phyloP scores from a whole-genome alignment of 2,888 invertebrate genomes.

The Crematogaster levior region DNA sequence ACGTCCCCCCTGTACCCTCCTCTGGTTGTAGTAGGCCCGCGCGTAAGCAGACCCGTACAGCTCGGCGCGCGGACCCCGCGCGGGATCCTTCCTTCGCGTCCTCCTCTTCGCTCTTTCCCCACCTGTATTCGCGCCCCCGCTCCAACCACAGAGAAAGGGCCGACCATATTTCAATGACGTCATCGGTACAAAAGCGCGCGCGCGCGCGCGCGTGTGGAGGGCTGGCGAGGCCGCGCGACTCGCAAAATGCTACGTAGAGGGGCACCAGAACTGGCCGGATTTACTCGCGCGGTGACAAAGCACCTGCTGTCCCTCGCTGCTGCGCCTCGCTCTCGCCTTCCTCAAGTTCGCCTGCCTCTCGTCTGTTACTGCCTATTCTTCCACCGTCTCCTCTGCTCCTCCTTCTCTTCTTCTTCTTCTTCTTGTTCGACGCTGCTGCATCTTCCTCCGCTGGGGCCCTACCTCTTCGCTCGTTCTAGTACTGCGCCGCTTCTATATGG shows the following conservation, averaged over 20 bases:
- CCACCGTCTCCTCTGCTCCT: slow-evolving; percentile 81
- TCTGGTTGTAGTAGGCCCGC: slow-evolving; percentile 66
- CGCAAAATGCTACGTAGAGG: slow-evolving; percentile 71
- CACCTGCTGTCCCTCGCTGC: slow-evolving; percentile 82
- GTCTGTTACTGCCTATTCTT: slow-evolving; percentile 72
- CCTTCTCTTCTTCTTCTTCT: slow-evolving; percentile 73
- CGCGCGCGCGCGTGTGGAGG: slow-evolving; percentile 62
- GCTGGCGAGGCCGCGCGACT: slow-evolving; percentile 69
- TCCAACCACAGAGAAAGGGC: slow-evolving; percentile 58
- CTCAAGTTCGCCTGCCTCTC: slow-evolving; percentile 73
- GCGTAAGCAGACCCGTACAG: slow-evolving; percentile 60
- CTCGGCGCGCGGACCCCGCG: slow-evolving; percentile 16
- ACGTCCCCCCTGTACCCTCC: slow-evolving; percentile 71
- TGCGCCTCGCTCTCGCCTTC: slow-evolving; percentile 74
- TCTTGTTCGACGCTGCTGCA: slow-evolving; percentile 29
- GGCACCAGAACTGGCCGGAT: slow-evolving; percentile 79
- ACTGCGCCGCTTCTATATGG: slow-evolving; percentile 78
- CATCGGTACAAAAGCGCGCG: slow-evolving; percentile 78
- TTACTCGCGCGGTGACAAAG: slow-evolving; percentile 85
- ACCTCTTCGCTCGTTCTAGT: slow-evolving; percentile 57
- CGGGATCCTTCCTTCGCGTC: slow-evolving; percentile 1
- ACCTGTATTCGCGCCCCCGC: slow-evolving; percentile 22
- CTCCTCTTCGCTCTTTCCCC: slow-evolving; percentile 11
- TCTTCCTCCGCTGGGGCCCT: slow-evolving; percentile 17
- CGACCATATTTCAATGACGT: slow-evolving; percentile 81